Conservation (phyloP, 2,888 invertebrate species). For the Megastigmus dorsalis region DNA sequence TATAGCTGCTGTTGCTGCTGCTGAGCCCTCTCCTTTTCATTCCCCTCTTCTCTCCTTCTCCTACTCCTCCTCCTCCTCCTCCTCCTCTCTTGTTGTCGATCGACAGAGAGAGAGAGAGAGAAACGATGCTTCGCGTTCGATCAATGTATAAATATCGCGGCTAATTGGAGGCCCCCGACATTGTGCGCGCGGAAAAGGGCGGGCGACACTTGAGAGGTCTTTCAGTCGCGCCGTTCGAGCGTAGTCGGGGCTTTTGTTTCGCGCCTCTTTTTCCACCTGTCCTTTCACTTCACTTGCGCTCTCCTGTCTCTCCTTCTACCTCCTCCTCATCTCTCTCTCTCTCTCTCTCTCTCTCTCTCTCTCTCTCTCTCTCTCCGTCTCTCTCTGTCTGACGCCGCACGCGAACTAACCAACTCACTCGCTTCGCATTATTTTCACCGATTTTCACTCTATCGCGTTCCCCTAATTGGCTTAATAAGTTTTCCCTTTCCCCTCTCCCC, state of each 20-base stretch:
- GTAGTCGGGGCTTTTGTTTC: conserved; percentile 55
- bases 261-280: conserved; percentile 62
- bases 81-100: background rate
- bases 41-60: too few relatives aligned
- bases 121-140: too few relatives aligned
- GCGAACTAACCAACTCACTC: too few relatives aligned
- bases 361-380: conserved; percentile 8
- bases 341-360: conserved; percentile 21
- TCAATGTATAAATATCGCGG: conserved; percentile 68
- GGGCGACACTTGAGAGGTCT: conserved; percentile 62
- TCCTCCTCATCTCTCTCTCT: background rate
- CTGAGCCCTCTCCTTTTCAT: conserved; percentile 4
- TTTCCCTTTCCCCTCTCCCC: conserved; percentile 49
- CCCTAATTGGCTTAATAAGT: conserved; percentile 58
- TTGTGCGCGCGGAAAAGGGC: conserved; percentile 58
- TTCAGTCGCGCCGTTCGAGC: conserved; percentile 65
- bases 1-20: background rate
- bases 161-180: conserved; percentile 70
- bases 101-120: background rate
- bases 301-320: conserved; percentile 1
- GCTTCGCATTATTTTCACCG: conserved; percentile 46
- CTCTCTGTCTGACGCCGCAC: too few relatives aligned
- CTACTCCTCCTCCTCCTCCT: background rate
- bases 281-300: conserved; percentile 52
- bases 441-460: conserved; percentile 56